Percentiles rank a stretch among this genome's conserved stretches.
These are phyloP conservation scores for Drosophila leontia DNA, from an alignment of 1,140 invertebrate species.

Conservation along the genomic window DNA sequence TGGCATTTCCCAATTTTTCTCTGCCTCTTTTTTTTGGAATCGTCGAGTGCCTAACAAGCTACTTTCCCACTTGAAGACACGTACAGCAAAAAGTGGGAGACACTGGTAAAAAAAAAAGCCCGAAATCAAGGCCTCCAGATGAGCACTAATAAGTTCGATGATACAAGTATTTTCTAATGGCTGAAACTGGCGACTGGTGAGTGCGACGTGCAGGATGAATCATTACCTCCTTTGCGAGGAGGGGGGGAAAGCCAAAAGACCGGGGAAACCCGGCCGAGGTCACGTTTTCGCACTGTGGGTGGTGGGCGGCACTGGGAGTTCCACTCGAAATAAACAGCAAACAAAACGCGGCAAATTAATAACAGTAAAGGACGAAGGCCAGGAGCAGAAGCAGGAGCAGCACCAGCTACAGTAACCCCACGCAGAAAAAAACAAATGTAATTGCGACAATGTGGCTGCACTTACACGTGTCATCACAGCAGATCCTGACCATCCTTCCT, in stretches of 20 bases:
- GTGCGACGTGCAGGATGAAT: slow-evolving; percentile 53
- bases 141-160: slow-evolving; percentile 64
- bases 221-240: slow-evolving; percentile 48
- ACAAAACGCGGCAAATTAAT: slow-evolving; percentile 76
- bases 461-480: slow-evolving; percentile 80
- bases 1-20: not conserved
- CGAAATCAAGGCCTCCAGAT: slow-evolving; percentile 28
- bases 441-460: slow-evolving; percentile 82
- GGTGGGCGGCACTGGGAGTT: slow-evolving; percentile 32
- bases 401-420: slow-evolving; percentile 2
- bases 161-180: slow-evolving; percentile 24
- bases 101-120: slow-evolving; percentile 2
- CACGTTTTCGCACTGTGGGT: slow-evolving; percentile 81
- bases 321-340: slow-evolving; percentile 76
- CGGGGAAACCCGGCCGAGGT: slow-evolving; percentile 62
- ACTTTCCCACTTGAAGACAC: slow-evolving; percentile 77
- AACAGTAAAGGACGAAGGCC: slow-evolving; percentile 22
- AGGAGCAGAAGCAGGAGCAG: slow-evolving; percentile 2
- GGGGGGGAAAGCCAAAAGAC: not conserved
- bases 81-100: slow-evolving; percentile 42
- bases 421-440: slow-evolving; percentile 46
- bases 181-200: not conserved
- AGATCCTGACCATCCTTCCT: slow-evolving; percentile 33
- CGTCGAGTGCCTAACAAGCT: slow-evolving; percentile 75
- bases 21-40: slow-evolving; percentile 24